These are phyloP conservation scores for Poecilia gillii DNA, from an alignment of 2,797 vertebrate species.

Conservation along the genomic window DNA sequence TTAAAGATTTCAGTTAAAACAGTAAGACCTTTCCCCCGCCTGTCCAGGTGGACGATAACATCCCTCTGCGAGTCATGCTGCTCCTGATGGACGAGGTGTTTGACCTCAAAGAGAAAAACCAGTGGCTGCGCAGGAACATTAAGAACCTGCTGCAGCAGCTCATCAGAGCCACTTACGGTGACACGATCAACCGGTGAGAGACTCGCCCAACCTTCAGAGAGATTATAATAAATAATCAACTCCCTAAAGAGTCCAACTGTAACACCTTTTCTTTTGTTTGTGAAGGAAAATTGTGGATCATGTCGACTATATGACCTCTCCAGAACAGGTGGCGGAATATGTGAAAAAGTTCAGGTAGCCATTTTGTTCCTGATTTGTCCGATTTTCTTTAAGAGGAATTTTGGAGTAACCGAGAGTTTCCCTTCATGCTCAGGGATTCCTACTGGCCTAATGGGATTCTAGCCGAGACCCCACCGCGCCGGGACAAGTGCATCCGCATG, in stretches of 20 bases:
- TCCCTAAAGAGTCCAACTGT: background rate
- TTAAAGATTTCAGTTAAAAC: background rate
- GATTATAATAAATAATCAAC: background rate
- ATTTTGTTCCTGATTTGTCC: background rate
- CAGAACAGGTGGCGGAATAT: slow-evolving; percentile 97
- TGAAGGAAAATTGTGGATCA: slow-evolving; percentile 99
- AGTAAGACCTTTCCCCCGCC: background rate
- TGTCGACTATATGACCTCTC: slow-evolving; percentile 96
- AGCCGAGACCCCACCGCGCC: slow-evolving; percentile 89
- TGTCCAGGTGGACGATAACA: slow-evolving; percentile 95
- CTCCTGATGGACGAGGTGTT: slow-evolving; percentile 99
- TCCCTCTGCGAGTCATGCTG: slow-evolving; percentile 95
- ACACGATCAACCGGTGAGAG: slow-evolving; percentile 94
- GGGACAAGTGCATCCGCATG: slow-evolving; percentile 95
- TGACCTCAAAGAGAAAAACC: slow-evolving; percentile 97
- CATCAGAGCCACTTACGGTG: slow-evolving; percentile 93
- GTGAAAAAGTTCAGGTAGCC: slow-evolving; percentile 97
- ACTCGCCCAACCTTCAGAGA: background rate
- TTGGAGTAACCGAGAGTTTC: slow-evolving; percentile 11
- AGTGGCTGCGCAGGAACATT: slow-evolving; percentile 97
- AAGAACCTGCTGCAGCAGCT: slow-evolving; percentile 98
- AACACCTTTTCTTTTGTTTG: slow-evolving; percentile 45
- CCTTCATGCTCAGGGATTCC: slow-evolving; percentile 84
- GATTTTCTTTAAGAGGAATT: slow-evolving; percentile 11
- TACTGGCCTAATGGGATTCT: slow-evolving; percentile 99